These are phyloP conservation scores for Esox lucius DNA, from an alignment of 2,797 vertebrate genomes.

Conservation along the genomic window DNA sequence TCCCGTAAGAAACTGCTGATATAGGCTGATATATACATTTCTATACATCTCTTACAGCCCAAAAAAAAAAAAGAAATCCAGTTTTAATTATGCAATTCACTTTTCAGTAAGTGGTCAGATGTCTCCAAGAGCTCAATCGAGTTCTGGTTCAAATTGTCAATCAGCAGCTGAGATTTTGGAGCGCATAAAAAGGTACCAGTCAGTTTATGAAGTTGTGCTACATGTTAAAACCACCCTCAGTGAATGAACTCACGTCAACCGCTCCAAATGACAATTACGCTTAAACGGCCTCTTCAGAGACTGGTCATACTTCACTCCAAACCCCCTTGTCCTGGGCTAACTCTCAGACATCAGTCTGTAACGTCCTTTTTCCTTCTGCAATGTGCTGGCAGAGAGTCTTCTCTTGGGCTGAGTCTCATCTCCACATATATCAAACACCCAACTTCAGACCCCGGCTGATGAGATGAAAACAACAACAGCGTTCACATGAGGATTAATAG, in stretches of 20 bases:
- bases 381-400: slow-evolving; percentile 17
- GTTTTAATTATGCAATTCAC: slow-evolving; percentile 60
- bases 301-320: slow-evolving; percentile 3
- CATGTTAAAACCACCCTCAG: neutral
- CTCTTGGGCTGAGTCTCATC: slow-evolving; percentile 25
- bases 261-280: neutral
- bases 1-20: slow-evolving; percentile 59
- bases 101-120: slow-evolving; percentile 31
- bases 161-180: slow-evolving; percentile 8
- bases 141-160: neutral
- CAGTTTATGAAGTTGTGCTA: neutral
- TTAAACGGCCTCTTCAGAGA: slow-evolving; percentile 9
- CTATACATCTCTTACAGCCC: slow-evolving; percentile 53
- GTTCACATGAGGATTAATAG: slow-evolving; percentile 24
- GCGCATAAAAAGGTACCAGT: slow-evolving; percentile 11
- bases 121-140: neutral
- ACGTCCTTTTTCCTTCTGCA: slow-evolving; percentile 33
- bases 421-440: slow-evolving; percentile 43
- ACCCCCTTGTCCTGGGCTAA: slow-evolving; percentile 25
- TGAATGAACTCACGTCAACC: slow-evolving; percentile 12
- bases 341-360: slow-evolving; percentile 26
- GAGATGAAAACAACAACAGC: slow-evolving; percentile 37
- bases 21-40: slow-evolving; percentile 60
- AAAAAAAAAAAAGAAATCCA: slow-evolving; percentile 56
- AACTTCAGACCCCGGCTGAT: slow-evolving; percentile 28